Conservation (phyloP, 2,113 vertebrate species). For the Hymenochirus boettgeri region DNA sequence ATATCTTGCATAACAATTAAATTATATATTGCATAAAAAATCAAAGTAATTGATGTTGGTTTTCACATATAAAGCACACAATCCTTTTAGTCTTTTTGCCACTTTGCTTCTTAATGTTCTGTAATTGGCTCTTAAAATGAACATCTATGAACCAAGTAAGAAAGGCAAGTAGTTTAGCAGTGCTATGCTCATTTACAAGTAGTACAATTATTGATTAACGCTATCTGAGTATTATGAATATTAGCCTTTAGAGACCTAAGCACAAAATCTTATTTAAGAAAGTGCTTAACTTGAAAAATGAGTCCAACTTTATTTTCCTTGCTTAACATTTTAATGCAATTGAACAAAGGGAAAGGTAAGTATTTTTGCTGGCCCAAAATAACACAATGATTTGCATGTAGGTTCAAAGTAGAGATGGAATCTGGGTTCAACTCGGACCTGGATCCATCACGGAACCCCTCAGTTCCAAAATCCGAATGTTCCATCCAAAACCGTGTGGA, state of each 20-base stretch:
- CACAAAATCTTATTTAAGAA: not conserved
- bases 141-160: not conserved
- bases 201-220: not conserved
- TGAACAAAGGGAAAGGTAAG: not conserved
- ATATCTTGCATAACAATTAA: not conserved
- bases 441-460: too few species aligned
- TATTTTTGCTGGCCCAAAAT: not conserved
- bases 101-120: not conserved
- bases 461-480: too few species aligned
- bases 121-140: constrained; percentile 3
- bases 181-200: not conserved
- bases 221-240: constrained; percentile 4
- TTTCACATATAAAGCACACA: not conserved
- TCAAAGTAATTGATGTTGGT: constrained; percentile 3
- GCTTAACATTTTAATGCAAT: not conserved
- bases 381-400: too few species aligned
- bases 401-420: too few species aligned
- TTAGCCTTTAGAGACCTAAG: not conserved
- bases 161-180: constrained; percentile 5
- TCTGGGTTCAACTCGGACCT: too few species aligned
- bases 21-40: too few species aligned
- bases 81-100: not conserved
- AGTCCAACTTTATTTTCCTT: not conserved
- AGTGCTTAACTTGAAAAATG: not conserved
- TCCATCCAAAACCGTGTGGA: too few species aligned